Evolutionary conservation across 2,113 vertebrate species (phyloP).

Genomic region (Pterophyllum scalare): DNA sequence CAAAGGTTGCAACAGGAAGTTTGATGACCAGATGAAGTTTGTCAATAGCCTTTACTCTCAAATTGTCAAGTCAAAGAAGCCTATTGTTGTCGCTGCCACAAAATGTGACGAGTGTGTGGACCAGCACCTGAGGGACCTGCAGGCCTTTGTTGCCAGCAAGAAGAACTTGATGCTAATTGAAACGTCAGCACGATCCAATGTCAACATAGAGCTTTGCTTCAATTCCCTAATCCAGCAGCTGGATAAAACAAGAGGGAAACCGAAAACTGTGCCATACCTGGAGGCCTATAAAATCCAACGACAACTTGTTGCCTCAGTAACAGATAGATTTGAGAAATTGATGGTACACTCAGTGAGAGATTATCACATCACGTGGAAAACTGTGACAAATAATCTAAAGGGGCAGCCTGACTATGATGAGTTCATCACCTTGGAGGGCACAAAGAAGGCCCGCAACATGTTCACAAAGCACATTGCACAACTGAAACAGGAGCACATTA

Average conservation of each 20-base stretch:
- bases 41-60: slow-evolving; percentile 95
- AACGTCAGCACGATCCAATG: slow-evolving; percentile 91
- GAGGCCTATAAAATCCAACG: slow-evolving; percentile 96
- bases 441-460: slow-evolving; percentile 91
- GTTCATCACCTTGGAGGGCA: slow-evolving; percentile 95
- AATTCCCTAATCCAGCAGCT: slow-evolving; percentile 95
- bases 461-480: slow-evolving; percentile 96
- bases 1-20: slow-evolving; percentile 97
- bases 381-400: slow-evolving; percentile 91
- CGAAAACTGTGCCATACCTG: slow-evolving; percentile 96
- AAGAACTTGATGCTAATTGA: slow-evolving; percentile 95
- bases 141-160: slow-evolving; percentile 95
- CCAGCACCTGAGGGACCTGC: slow-evolving; percentile 96
- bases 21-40: slow-evolving; percentile 99
- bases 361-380: slow-evolving; percentile 97
- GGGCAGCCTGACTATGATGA: slow-evolving; percentile 95
- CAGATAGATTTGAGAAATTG: slow-evolving; percentile 95
- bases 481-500: slow-evolving; percentile 97
- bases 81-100: slow-evolving; percentile 94
- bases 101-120: slow-evolving; percentile 98
- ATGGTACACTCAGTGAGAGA: slow-evolving; percentile 92
- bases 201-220: slow-evolving; percentile 95
- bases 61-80: slow-evolving; percentile 95
- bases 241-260: slow-evolving; percentile 96
- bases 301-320: slow-evolving; percentile 91